Conservation (phyloP, 2,797 vertebrate species). For the Poeciliopsis infans region DNA sequence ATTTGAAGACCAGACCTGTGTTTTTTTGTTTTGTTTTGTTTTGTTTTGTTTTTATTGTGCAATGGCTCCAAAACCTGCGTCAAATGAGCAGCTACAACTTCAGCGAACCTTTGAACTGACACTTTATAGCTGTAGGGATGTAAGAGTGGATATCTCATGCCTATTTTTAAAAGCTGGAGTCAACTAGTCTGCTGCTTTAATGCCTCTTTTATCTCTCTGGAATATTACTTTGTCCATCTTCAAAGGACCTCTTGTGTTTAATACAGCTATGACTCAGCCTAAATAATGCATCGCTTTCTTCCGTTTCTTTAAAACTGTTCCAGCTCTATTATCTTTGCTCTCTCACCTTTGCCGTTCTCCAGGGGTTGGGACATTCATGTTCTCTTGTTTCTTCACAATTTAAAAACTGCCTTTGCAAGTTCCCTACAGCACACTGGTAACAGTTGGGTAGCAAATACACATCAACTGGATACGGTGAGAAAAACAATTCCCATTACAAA, state of each 20-base stretch:
- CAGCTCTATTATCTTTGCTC: neutral
- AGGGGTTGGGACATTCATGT: neutral
- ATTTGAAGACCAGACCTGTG: neutral
- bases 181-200: neutral
- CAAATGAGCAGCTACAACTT: neutral
- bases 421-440: neutral
- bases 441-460: neutral
- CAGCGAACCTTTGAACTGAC: neutral
- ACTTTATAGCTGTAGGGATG: neutral
- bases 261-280: neutral
- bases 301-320: neutral
- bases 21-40: neutral
- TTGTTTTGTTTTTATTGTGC: neutral
- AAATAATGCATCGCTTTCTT: neutral
- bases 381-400: neutral
- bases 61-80: neutral
- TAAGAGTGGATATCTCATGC: neutral
- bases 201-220: neutral
- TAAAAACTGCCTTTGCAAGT: neutral
- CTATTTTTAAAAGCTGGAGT: conserved; percentile 1
- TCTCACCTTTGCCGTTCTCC: neutral
- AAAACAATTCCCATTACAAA: neutral
- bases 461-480: neutral
- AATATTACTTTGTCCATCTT: conserved; percentile 8
- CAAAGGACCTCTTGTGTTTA: neutral